phyloP scores from a whole-genome alignment of 2,113 vertebrate species.

The Nesogale talazaci region DNA sequence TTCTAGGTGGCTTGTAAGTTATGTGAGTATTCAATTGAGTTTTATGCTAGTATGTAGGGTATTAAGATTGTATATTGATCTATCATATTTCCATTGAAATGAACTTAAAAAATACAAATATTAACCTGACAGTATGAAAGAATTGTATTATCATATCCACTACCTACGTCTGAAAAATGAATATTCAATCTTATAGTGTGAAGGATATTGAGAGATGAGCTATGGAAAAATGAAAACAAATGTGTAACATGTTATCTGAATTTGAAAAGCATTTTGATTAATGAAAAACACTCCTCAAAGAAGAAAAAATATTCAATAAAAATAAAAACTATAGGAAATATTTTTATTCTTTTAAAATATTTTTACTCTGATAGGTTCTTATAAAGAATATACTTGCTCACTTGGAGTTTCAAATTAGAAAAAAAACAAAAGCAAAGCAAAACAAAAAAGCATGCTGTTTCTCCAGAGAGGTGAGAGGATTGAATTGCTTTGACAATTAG shows the following conservation, averaged over 20 bases:
- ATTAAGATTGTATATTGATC: neutral
- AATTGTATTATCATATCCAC: constrained; percentile 8
- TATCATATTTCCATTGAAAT: constrained; percentile 15
- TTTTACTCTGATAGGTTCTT: neutral
- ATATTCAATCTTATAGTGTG: constrained; percentile 4
- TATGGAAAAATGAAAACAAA: constrained; percentile 5
- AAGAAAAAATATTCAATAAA: neutral
- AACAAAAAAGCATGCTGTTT: neutral
- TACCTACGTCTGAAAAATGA: neutral
- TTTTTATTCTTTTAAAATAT: neutral
- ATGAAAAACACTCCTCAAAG: neutral
- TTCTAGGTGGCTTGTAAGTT: constrained; percentile 28
- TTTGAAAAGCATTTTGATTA: constrained; percentile 39
- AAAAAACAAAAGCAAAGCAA: neutral
- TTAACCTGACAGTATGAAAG: constrained; percentile 28
- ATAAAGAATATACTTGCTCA: neutral
- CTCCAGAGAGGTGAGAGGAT: neutral
- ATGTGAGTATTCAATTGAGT: neutral
- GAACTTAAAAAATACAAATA: constrained; percentile 30
- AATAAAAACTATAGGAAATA: neutral
- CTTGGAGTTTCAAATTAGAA: neutral
- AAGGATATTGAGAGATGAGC: constrained; percentile 38
- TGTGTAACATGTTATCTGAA: neutral
- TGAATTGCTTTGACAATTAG: neutral
- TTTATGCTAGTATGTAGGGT: neutral